Conservation (phyloP, 2,797 vertebrate genomes). For the Natrix natrix region DNA sequence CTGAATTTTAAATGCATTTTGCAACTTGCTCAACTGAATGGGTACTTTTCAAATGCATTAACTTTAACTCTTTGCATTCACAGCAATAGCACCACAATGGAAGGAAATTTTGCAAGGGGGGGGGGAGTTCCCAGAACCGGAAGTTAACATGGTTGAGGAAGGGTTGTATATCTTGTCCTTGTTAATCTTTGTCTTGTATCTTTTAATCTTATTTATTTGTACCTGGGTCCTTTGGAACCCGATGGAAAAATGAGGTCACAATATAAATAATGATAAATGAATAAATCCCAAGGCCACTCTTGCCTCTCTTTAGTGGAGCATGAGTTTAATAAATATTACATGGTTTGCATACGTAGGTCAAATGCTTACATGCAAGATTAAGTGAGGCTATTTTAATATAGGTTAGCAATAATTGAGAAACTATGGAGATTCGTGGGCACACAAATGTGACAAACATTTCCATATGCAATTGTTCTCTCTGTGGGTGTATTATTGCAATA, state of each 20-base stretch:
- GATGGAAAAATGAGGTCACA: neutral
- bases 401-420: neutral
- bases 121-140: neutral
- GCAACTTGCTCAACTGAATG: neutral
- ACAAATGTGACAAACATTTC: neutral
- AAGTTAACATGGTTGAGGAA: neutral
- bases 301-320: neutral
- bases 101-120: neutral
- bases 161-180: neutral
- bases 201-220: conserved; percentile 6
- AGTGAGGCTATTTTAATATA: neutral
- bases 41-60: neutral
- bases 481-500: neutral
- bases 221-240: conserved; percentile 13
- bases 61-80: neutral
- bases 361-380: neutral
- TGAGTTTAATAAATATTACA: neutral
- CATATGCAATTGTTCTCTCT: too few relatives aligned
- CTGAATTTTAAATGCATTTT: neutral
- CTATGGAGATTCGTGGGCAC: neutral
- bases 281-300: neutral
- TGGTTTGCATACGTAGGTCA: neutral
- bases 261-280: neutral
- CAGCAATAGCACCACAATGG: neutral
- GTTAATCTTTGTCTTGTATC: neutral